Percentiles rank a stretch among this genome's conserved stretches.
phyloP scores from a whole-genome alignment of 1,140 invertebrate genomes.

The Aphaenogaster ashmeadi region DNA sequence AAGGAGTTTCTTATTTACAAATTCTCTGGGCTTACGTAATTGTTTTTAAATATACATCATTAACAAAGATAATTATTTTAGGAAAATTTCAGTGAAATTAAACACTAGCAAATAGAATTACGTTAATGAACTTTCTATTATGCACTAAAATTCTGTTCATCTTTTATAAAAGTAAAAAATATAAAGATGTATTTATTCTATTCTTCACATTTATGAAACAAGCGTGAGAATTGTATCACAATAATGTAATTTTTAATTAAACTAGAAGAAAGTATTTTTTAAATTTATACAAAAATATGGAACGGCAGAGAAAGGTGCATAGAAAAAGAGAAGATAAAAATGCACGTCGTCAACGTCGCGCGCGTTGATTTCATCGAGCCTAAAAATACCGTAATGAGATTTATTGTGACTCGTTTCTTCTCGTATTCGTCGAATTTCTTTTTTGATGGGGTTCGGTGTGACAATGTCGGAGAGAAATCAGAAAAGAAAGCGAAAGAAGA shows the following conservation, averaged over 20 bases:
- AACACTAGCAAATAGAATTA: not conserved
- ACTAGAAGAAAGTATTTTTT: not conserved
- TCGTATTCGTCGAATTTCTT: not conserved
- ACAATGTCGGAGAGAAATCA: not conserved
- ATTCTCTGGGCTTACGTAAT: not conserved
- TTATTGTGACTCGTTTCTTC: not conserved
- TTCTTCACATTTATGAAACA: not conserved
- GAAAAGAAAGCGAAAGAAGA: not conserved
- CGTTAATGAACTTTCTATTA: not conserved
- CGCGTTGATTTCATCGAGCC: not conserved
- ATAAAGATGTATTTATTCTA: not conserved
- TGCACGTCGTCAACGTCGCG: not conserved
- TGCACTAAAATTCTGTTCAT: not conserved
- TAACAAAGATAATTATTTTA: not conserved
- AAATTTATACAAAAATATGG: slow-evolving; percentile 1
- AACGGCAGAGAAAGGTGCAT: not conserved
- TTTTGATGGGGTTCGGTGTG: not conserved
- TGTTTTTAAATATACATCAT: not conserved
- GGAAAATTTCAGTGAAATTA: not conserved
- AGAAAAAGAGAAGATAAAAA: not conserved
- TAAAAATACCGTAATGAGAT: slow-evolving; percentile 13
- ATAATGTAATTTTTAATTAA: not conserved
- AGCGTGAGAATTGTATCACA: not conserved
- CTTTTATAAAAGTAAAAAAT: not conserved
- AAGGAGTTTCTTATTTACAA: not conserved